Percentiles rank a stretch among this genome's conserved stretches.
phyloP scores from a whole-genome alignment of 2,797 vertebrate species.

The Sebastes iracundus region DNA sequence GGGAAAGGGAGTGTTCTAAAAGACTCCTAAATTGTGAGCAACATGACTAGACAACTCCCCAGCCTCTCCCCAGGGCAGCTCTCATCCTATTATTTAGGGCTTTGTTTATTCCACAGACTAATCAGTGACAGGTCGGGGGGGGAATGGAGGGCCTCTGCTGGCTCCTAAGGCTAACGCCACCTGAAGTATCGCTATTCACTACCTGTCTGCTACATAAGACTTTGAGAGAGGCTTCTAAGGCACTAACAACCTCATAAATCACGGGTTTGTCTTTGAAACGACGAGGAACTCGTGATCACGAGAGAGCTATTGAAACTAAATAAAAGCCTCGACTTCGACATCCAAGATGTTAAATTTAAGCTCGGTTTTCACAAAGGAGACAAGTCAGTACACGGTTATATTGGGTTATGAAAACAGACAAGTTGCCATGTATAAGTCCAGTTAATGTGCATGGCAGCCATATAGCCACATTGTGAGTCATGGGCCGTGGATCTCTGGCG shows the following conservation, averaged over 20 bases:
- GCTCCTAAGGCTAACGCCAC: slow-evolving; percentile 67
- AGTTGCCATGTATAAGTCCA: slow-evolving; percentile 69
- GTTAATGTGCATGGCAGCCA: slow-evolving; percentile 73
- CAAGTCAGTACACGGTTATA: slow-evolving; percentile 58
- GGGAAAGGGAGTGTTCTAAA: slow-evolving; percentile 79
- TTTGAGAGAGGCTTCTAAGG: slow-evolving; percentile 48
- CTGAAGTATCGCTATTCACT: slow-evolving; percentile 67
- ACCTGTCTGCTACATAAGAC: slow-evolving; percentile 58
- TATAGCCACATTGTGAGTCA: slow-evolving; percentile 77
- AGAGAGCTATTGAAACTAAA: slow-evolving; percentile 49
- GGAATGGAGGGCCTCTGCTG: slow-evolving; percentile 54
- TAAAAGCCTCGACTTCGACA: slow-evolving; percentile 49
- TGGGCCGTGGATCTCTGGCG: slow-evolving; percentile 71
- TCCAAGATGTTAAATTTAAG: slow-evolving; percentile 48
- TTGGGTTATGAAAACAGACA: slow-evolving; percentile 74
- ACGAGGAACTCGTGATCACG: slow-evolving; percentile 34
- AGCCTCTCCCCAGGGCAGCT: slow-evolving; percentile 67
- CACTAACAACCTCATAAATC: slow-evolving; percentile 61
- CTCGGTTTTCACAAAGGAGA: slow-evolving; percentile 47
- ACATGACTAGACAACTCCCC: slow-evolving; percentile 83
- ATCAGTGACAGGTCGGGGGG: slow-evolving; percentile 76
- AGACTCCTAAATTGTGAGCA: slow-evolving; percentile 82
- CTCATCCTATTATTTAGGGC: slow-evolving; percentile 81
- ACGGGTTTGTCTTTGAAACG: slow-evolving; percentile 46
- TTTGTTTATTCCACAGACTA: slow-evolving; percentile 82